Evolutionary conservation across 2,888 invertebrate genomes (phyloP), one percentile per base, ranked within the genome.

Genomic region (Rhabditoides inermis): DNA sequence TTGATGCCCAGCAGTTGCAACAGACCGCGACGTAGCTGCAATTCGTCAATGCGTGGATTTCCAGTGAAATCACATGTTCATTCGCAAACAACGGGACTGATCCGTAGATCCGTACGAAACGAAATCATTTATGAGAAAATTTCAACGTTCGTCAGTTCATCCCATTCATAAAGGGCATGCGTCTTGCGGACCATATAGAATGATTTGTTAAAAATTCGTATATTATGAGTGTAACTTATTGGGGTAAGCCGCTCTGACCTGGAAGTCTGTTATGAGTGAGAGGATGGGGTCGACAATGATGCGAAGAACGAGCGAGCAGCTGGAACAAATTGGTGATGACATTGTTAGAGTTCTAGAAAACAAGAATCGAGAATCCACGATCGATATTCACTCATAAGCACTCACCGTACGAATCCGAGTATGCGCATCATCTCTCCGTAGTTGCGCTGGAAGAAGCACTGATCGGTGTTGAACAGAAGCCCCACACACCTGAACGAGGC

Each of bases 201-300:
- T 25, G 20, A 35, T 47, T 18, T 12, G n/a, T 32, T n/a, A n/a
- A 32, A 32, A 1, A 32, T 1, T 10, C 1, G 35, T 32, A 12
- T 10, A 12, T 12, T 12, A 32, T 10, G n/a, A 32, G 10, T 40
- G 20, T 10, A 12, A 40, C 10, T 10, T n/a, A 40, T 20, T 40
- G 10, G 20, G 18, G 18, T n/a, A 12, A 12, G 2, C 40, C 18
- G 3, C 18, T 39, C 40, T 32, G 44, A 65, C 68, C 56, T 73
- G 73, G 50, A 68, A 65, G 46, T 73, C 73, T 1, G 71, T 73
- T 32, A 73, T 53, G 45, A 69, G 73, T 12, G 64, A 58, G 2
- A 73, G 41, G 27, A 73, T 58, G 0, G 73, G 73, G 53, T 73
- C 73, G 28, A 72, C 42, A 28, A 68, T 58, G 42, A 72, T 69